Percentiles rank a stretch among this genome's conserved stretches.
Evolutionary conservation across 2,113 vertebrate species (phyloP).

Genomic region (Bubo blakistoni): DNA sequence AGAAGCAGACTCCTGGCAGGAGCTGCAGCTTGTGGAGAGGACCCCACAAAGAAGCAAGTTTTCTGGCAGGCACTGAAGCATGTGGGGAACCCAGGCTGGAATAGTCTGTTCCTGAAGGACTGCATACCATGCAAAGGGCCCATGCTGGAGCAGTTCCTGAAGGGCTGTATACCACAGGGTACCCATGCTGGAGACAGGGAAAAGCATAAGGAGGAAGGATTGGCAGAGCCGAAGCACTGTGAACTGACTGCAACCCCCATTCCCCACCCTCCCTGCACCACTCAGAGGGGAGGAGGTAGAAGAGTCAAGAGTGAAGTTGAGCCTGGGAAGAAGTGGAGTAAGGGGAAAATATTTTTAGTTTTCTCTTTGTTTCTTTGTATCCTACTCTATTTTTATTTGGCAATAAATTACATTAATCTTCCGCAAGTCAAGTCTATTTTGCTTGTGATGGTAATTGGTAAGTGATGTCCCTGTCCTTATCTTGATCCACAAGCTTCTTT

Average conservation of each 20-base stretch:
- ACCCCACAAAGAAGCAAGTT: not conserved
- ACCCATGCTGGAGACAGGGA: not conserved
- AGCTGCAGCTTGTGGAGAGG: not conserved
- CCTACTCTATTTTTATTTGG: not conserved
- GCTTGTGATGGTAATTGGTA: not conserved
- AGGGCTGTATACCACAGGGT: not conserved
- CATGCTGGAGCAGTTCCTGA: not conserved
- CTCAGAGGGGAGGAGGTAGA: not conserved
- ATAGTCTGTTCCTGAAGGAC: not conserved
- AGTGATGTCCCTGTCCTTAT: not conserved
- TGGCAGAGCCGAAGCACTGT: accelerated
- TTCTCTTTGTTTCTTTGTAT: not conserved
- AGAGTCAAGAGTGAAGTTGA: not conserved
- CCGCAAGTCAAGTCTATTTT: not conserved
- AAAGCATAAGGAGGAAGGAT: not conserved
- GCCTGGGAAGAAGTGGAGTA: not conserved
- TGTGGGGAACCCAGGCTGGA: not conserved
- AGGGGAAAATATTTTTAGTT: not conserved
- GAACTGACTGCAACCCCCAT: not conserved
- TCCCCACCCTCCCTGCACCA: not conserved
- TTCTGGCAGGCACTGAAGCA: not conserved
- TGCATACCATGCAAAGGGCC: not conserved
- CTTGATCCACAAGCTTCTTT: not conserved
- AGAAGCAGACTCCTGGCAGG: not conserved
- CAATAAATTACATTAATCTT: not conserved